A percentile compares a stretch with the other conserved stretches of the same genome.
Evolutionary conservation across 2,888 invertebrate species (phyloP).

Genomic region (Drosophila tripunctata): DNA sequence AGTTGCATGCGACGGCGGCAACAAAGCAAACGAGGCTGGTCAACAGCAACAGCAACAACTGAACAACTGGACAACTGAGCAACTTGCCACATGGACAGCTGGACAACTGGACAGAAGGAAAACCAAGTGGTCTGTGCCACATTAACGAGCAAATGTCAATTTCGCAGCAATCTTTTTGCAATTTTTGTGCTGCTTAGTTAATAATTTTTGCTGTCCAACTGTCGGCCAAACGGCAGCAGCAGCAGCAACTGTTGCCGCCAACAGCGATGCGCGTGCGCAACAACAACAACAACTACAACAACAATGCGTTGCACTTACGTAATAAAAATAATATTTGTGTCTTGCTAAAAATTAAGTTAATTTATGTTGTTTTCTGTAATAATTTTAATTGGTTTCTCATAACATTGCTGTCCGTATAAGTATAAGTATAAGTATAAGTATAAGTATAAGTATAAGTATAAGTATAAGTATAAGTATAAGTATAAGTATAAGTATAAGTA

Average conservation of each 20-base stretch:
- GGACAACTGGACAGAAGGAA: conserved; percentile 2
- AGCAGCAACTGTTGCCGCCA: conserved; percentile 23
- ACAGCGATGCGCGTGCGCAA: conserved; percentile 50
- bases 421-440: too few species aligned
- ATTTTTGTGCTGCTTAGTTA: conserved; percentile 66
- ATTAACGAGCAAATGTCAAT: conserved; percentile 78
- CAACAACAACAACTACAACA: conserved; percentile 25
- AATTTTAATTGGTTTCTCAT: conserved; percentile 34
- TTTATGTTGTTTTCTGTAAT: conserved; percentile 48
- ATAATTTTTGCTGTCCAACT: conserved; percentile 67
- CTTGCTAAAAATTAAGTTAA: conserved; percentile 63
- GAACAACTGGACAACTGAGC: conserved; percentile 35
- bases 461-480: too few species aligned
- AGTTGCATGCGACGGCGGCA: conserved; percentile 71
- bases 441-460: too few species aligned
- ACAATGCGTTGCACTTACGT: conserved; percentile 50
- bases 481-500: too few species aligned
- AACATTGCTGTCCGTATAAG: neutral
- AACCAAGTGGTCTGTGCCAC: conserved; percentile 53
- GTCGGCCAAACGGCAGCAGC: conserved; percentile 28
- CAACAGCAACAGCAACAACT: too few species aligned
- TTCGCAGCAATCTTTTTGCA: conserved; percentile 76
- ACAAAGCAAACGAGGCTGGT: conserved; percentile 65
- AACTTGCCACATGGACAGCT: conserved; percentile 26
- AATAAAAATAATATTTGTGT: conserved; percentile 53